phyloP scores from a whole-genome alignment of 2,797 vertebrate species.

The Octomys mimax region DNA sequence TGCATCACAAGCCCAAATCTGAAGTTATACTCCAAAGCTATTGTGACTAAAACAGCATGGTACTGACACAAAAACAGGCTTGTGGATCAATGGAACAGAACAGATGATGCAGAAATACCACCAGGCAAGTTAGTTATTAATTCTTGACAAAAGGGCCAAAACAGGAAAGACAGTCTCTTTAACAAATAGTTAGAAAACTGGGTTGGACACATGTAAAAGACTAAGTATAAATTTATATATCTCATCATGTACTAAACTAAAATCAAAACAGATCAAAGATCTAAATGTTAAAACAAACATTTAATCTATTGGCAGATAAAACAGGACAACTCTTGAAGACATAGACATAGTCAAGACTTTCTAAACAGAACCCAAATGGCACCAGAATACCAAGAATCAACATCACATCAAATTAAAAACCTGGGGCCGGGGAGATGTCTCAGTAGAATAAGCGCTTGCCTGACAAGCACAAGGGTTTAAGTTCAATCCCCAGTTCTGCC shows the following conservation, averaged over 20 bases:
- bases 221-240: not conserved
- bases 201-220: not conserved
- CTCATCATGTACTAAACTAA: not conserved
- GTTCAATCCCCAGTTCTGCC: too few species aligned
- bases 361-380: not conserved
- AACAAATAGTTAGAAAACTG: too few species aligned
- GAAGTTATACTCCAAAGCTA: not conserved
- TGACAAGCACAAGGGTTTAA: too few species aligned
- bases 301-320: not conserved
- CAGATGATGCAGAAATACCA: not conserved
- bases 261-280: not conserved
- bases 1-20: not conserved
- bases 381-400: not conserved
- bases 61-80: not conserved
- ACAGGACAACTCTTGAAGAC: not conserved
- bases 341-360: not conserved
- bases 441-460: too few species aligned
- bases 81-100: not conserved
- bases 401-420: not conserved
- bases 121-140: not conserved
- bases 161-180: not conserved
- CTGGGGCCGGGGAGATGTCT: too few species aligned
- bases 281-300: not conserved
- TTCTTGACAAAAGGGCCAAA: not conserved
- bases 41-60: not conserved